A percentile compares a stretch with the other conserved stretches of the same genome.
Conservation (phyloP, 2,888 invertebrate species). For the Apamea sordens region DNA sequence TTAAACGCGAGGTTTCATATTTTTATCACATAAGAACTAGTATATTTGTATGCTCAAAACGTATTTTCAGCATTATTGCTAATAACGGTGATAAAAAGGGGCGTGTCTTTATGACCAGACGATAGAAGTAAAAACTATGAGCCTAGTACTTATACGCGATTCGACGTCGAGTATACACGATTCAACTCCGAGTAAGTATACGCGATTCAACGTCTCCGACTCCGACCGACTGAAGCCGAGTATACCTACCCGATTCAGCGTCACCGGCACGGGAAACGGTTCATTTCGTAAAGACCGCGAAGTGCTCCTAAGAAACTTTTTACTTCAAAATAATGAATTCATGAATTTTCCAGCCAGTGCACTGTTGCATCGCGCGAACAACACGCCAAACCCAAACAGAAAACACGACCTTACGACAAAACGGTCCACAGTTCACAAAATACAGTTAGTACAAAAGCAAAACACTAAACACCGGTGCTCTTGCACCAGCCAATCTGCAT, state of each 20-base stretch:
- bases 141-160: no score
- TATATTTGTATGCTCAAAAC: not conserved
- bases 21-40: not conserved
- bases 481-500: constrained; percentile 57
- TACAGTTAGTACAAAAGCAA: constrained; percentile 36
- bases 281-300: not conserved
- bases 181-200: no score
- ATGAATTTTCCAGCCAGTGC: not conserved
- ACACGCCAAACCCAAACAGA: constrained; percentile 8
- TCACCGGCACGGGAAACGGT: no score
- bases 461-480: constrained; percentile 54
- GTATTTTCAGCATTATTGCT: not conserved
- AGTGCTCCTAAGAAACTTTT: not conserved
- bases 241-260: no score
- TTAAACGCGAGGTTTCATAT: not conserved
- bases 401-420: constrained; percentile 30
- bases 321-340: not conserved
- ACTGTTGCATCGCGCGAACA: constrained; percentile 13
- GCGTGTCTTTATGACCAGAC: no score
- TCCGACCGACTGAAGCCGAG: no score
- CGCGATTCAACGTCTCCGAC: no score
- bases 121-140: no score
- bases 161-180: no score
- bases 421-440: constrained; percentile 20
- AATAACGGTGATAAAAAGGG: not conserved